Evolutionary conservation across 2,113 vertebrate genomes (phyloP), one percentile per base, ranked within the genome.

Genomic region (Corvus moneduloides): DNA sequence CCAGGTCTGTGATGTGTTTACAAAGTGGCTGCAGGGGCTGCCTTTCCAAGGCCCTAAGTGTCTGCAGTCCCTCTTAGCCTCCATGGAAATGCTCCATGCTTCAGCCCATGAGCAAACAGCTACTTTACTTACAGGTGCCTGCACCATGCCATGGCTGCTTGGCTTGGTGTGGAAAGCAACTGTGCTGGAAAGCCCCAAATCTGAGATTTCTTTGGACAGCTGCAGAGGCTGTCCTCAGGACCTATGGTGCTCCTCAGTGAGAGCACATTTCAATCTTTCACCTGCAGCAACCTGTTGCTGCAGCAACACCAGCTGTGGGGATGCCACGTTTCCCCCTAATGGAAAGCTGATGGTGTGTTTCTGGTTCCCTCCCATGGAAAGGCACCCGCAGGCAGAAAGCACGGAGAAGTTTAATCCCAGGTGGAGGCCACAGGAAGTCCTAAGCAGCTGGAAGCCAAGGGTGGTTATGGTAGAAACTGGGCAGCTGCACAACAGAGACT

Each of bases 111-210:
- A 86, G 75, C 0, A 9, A 85, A 86, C 62, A 89, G 48, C 79
- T 44, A 4, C 49, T 69, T 64, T 33, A 48, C 52, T 69, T 20
- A 72, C 1, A 55, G 79, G 41, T 76, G 83, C 62, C 72, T 61
- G 46, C 69, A 32, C 63, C 0, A 1, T 3, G 3, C 66, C 49
- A 35, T 0, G 1, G 64, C 59, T 71, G 69, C 55, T 59, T 33
- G 79, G 41, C 37, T 81, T 51, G 24, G 30, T 11, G 24, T 2
- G 11, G 79, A 73, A 55, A 87, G 71, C 43, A 46, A 48, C 9
- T 2, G 3, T 13, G 2, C 52, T 37, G 41, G n/a, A 51, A 67
- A 75, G 66, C 28, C 54, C 32, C 12, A 44, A 28, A 52, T 7
- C 58, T 59, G 61, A 19, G 21, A 52, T 78, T 63, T 52, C 84